A percentile compares a stretch with the other conserved stretches of the same genome.
Evolutionary conservation across 1,140 invertebrate genomes (phyloP).

Genomic region (Lethocerus indicus): DNA sequence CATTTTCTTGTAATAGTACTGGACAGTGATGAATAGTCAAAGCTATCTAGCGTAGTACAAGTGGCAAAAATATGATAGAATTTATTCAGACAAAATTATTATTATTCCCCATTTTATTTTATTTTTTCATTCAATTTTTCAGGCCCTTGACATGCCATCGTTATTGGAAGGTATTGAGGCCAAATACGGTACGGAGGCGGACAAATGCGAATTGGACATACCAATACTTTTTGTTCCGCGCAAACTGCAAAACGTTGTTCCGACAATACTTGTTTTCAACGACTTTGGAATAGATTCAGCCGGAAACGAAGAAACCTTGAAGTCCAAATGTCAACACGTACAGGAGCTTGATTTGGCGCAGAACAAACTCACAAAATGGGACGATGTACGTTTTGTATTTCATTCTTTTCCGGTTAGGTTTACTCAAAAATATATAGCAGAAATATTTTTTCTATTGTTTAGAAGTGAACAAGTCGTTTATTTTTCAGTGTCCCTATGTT

Average conservation of each 20-base stretch:
- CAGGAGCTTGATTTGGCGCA: conserved; percentile 80
- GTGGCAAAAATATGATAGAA: no score
- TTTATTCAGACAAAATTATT: no score
- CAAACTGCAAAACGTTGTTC: conserved; percentile 54
- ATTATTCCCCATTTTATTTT: no score
- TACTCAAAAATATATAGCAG: no score
- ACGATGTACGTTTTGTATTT: conserved; percentile 39
- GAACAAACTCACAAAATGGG: conserved; percentile 71
- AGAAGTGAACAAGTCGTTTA: no score
- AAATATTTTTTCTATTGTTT: no score
- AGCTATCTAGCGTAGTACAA: no score
- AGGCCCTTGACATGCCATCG: conserved; percentile 44
- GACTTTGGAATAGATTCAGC: conserved; percentile 74
- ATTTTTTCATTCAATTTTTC: no score
- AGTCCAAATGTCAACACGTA: conserved; percentile 66
- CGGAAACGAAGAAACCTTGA: conserved; percentile 56
- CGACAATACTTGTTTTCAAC: conserved; percentile 70
- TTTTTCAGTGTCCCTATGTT: no score
- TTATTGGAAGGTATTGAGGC: conserved; percentile 66
- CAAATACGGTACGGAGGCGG: conserved; percentile 53
- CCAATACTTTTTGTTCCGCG: conserved; percentile 68
- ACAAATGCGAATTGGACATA: conserved; percentile 23
- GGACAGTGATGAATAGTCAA: no score
- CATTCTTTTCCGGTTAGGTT: no score
- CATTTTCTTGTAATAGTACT: no score